Percentiles rank a stretch among this genome's conserved stretches.
Conservation (phyloP, 2,888 invertebrate species). For the Melangyna quadrimaculata region DNA sequence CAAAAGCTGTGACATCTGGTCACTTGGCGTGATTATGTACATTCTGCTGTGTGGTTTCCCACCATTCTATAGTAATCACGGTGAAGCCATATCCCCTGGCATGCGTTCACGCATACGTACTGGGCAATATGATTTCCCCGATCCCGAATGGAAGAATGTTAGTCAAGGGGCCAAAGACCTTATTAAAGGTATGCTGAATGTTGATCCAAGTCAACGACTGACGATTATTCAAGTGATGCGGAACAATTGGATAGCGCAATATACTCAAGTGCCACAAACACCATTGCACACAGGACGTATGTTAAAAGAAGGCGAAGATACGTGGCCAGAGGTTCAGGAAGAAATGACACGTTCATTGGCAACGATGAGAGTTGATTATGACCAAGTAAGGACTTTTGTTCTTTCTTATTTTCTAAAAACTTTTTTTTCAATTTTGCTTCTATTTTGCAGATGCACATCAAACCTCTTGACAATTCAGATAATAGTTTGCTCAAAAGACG, state of each 20-base stretch:
- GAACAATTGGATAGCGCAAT: slow-evolving; percentile 91
- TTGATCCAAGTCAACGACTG: slow-evolving; percentile 94
- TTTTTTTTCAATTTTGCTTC: neutral
- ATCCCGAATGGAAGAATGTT: slow-evolving; percentile 97
- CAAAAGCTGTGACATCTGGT: slow-evolving; percentile 99
- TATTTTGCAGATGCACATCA: slow-evolving; percentile 89
- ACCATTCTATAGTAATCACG: slow-evolving; percentile 99
- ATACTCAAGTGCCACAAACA: slow-evolving; percentile 95
- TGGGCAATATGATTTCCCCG: slow-evolving; percentile 98
- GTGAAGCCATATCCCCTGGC: slow-evolving; percentile 98
- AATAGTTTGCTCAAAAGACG: slow-evolving; percentile 94
- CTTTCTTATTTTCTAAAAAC: neutral
- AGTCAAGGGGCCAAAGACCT: slow-evolving; percentile 97
- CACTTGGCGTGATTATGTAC: slow-evolving; percentile 99
- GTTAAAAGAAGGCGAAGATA: slow-evolving; percentile 93
- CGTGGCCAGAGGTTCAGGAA: slow-evolving; percentile 99
- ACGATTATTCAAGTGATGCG: slow-evolving; percentile 95
- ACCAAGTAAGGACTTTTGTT: slow-evolving; percentile 84
- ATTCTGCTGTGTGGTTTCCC: slow-evolving; percentile 99
- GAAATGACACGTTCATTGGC: slow-evolving; percentile 99
- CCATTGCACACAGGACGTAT: slow-evolving; percentile 95
- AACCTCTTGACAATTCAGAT: slow-evolving; percentile 95
- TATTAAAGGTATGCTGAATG: slow-evolving; percentile 95
- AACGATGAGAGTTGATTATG: slow-evolving; percentile 99
- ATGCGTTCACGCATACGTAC: slow-evolving; percentile 95